These are phyloP conservation scores for Tenthredo distinguenda DNA, from an alignment of 2,888 invertebrate species.

Conservation along the genomic window DNA sequence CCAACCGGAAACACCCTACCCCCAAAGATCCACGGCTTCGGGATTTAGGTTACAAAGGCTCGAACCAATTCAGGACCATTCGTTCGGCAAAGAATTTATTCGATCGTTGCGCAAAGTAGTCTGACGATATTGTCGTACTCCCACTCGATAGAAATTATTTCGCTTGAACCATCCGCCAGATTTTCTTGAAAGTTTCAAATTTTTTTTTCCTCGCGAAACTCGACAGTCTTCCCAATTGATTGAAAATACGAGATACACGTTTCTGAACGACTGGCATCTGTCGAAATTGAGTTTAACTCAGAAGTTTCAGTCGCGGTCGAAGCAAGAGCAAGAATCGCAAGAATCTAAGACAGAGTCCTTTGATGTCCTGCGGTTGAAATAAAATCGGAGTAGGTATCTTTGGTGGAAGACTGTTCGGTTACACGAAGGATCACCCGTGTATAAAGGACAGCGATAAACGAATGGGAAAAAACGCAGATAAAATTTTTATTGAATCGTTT, in stretches of 20 bases:
- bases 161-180: background rate
- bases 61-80: constrained; percentile 16
- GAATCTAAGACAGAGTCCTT: too few species aligned
- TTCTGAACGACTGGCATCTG: too few species aligned
- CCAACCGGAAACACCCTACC: constrained; percentile 5
- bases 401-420: background rate
- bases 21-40: background rate
- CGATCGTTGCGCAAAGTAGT: background rate
- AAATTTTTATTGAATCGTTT: background rate
- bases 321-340: too few species aligned
- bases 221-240: background rate
- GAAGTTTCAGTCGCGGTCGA: too few species aligned
- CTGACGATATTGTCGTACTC: background rate
- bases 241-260: background rate
- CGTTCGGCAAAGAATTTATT: constrained; percentile 21
- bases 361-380: background rate
- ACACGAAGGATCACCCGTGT: background rate
- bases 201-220: background rate
- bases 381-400: background rate
- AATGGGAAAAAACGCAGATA: background rate
- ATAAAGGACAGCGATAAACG: background rate
- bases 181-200: background rate
- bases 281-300: too few species aligned
- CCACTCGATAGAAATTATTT: background rate
- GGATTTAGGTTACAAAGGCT: constrained; percentile 24